These are phyloP conservation scores for Parazoanthus swiftii DNA, from an alignment of 92 coral and sea anemone species.

Conservation along the genomic window DNA sequence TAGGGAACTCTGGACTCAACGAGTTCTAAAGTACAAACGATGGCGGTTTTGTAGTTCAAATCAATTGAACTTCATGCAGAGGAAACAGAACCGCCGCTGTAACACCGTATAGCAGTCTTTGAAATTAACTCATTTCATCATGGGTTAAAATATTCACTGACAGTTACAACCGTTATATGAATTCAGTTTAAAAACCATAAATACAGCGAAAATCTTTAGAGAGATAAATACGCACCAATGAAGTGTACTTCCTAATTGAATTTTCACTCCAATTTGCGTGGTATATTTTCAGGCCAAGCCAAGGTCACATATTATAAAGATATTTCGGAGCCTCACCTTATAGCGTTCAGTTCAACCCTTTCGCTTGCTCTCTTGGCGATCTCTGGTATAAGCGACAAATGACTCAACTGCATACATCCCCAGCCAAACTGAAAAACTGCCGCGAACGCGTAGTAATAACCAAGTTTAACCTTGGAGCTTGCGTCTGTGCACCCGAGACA, in stretches of 20 bases:
- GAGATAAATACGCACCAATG: not conserved
- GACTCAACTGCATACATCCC: slow-evolving; percentile 88
- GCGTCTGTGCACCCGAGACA: slow-evolving; percentile 58
- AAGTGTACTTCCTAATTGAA: not conserved
- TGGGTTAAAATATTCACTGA: not conserved
- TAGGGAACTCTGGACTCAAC: not conserved
- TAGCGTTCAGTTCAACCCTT: slow-evolving; percentile 80
- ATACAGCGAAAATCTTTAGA: too few relatives aligned
- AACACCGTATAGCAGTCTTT: not conserved
- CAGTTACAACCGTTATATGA: too few relatives aligned
- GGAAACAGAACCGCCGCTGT: too few relatives aligned
- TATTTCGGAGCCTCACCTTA: slow-evolving; percentile 54
- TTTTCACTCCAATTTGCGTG: not conserved
- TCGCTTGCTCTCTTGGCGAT: slow-evolving; percentile 68
- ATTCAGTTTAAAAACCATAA: too few relatives aligned
- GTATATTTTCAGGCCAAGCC: not conserved
- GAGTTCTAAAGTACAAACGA: not conserved
- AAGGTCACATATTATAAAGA: not conserved
- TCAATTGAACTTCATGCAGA: not conserved
- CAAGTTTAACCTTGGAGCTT: slow-evolving; percentile 61
- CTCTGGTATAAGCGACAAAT: slow-evolving; percentile 81
- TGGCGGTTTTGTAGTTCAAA: not conserved
- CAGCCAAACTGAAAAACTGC: slow-evolving; percentile 91
- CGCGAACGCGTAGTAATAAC: slow-evolving; percentile 71
- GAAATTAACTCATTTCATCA: not conserved